Base-by-base conservation (phyloP, 2,888 invertebrate genomes). In the Latheticus oryzae region DNA sequence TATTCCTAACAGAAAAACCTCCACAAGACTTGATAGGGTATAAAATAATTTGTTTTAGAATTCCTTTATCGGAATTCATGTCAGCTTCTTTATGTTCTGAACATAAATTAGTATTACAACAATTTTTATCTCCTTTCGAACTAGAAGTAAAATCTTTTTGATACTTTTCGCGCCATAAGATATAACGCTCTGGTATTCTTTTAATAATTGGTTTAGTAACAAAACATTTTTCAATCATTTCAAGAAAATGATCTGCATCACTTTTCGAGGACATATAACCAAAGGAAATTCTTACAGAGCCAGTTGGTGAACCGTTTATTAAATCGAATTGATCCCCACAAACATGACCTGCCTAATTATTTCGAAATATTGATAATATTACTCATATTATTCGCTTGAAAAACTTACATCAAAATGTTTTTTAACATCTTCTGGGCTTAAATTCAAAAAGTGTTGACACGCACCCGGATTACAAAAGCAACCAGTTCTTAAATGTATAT, bases 381-480 rank as follows among this genome's bases (percentile, higher is more conserved):
- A n/a, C n/a, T n/a, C n/a, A n/a, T n/a, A n/a, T n/a, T n/a, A n/a
- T n/a, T n/a, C n/a, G n/a, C n/a, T n/a, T n/a, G n/a, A n/a, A 37
- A 26, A 47, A 66, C 63, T 72, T 75, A 85, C 86, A 74, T 90
- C 84, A 76, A 87, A 94, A 76, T 95, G 91, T 17, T 85, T 82
- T 66, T 86, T 85, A 64, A 96, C 82, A 50, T 91, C 87, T 7
- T 84, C 81, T 43, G 88, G 83, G 0, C 85, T 82, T 4, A 94
- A 80, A 3, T 81, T 78, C 33, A 97, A 80, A 71, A 91, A 90
- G 38, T 87, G 80, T 75, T 95, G 93, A 74, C 97, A 97, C 1
- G 96, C 91, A 7, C 97, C 98, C 1, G 95, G 90, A 80, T 98
- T 98, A 77, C 98, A 98, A 76, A 97, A 95, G 75, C 97, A 97